Evolutionary conservation across 1,140 invertebrate genomes (phyloP), one percentile per base, ranked within the genome.

Genomic region (Dysdera silvatica): DNA sequence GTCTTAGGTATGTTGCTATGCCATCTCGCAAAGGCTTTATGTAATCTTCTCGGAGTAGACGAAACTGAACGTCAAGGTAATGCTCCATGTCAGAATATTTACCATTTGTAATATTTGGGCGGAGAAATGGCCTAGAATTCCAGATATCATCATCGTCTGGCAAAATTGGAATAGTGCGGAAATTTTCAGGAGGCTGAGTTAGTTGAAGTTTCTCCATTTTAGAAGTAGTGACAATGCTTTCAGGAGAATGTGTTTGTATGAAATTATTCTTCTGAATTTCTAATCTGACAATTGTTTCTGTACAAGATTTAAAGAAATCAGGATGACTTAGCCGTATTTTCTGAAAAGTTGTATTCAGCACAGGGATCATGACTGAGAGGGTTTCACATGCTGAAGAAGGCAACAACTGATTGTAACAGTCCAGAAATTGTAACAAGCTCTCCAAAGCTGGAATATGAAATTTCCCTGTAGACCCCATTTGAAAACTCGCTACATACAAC

Each of bases 31-130:
- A 63, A 18, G 78, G 78, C 31, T 70, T 65, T 41, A 78, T 61
- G 24, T 75, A 75, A 63, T 91, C 88, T 76, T 91, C 87, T 12
- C 85, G 73, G 20, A 91, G 72, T 3, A 90, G 74, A n/a, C 85
- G 75, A 70, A 87, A 88, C 67, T 91, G 88, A 1, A 84, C 79
- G 69, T 89, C 86, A 14, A 91, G 73, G 71, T 92, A 92, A 67
- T 88, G 82, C 29, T 86, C 79, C 0, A 82, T 76, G 71, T 80
- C 75, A 4, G 74, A 67, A 72, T 87, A 89, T 10, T 0, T 74
- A 3, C 84, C 85, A 28, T 80, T 67, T 0, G 81, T 69, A 45
- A 83, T 81, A 71, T 85, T 87, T 10, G 79, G 74, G 4, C 82
- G 74, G 12, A 86, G 62, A 73, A 79, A 82, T 16, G 76, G 71